Evolutionary conservation across 1,140 invertebrate genomes (phyloP).

Genomic region (Diuraphis noxia): DNA sequence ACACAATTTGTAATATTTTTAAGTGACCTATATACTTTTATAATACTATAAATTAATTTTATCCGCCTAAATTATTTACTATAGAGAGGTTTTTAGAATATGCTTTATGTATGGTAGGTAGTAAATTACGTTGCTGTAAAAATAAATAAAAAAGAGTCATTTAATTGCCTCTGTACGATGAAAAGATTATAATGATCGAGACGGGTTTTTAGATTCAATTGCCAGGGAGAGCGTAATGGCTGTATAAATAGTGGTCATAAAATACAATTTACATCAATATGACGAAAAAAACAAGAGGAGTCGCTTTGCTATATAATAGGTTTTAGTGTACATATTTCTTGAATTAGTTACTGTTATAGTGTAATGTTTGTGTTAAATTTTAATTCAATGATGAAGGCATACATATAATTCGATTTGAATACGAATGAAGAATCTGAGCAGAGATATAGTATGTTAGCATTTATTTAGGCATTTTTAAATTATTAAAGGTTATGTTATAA

Average conservation of each 20-base stretch:
- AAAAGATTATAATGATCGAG: slow-evolving; percentile 5
- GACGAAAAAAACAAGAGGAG: background rate
- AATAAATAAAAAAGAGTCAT: background rate
- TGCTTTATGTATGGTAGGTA: background rate
- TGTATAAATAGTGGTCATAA: slow-evolving; percentile 4
- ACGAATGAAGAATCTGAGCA: too few relatives aligned
- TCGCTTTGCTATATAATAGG: background rate
- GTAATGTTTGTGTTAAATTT: background rate
- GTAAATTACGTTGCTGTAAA: background rate
- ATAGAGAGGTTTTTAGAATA: background rate
- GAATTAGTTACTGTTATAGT: background rate
- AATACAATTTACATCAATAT: background rate
- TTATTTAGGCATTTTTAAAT: too few relatives aligned
- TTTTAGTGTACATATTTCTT: background rate
- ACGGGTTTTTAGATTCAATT: background rate
- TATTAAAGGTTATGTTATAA: too few relatives aligned
- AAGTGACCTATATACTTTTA: background rate
- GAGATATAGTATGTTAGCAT: too few relatives aligned
- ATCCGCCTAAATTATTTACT: background rate
- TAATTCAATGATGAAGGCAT: background rate
- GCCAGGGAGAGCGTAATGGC: background rate
- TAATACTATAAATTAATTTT: background rate
- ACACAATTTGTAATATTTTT: background rate
- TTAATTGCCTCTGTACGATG: background rate
- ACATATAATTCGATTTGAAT: too few relatives aligned